Evolutionary conservation across 35 echinoderm and acorn worm species (phyloP), one percentile per base, ranked within the genome.

Genomic region (Lytechinus variegatus): DNA sequence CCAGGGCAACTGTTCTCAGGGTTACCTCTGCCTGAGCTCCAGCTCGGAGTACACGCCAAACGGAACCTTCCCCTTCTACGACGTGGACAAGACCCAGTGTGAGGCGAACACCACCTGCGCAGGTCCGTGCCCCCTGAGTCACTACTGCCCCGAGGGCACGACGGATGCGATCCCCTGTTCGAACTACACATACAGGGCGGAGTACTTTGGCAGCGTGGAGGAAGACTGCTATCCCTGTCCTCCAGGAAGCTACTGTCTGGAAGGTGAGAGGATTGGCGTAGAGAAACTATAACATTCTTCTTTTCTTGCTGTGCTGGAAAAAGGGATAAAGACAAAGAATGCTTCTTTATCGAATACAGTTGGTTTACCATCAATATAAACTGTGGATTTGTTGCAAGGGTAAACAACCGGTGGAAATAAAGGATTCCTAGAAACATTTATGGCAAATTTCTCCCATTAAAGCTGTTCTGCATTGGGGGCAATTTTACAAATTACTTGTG

Each of bases 121-220:
- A 52, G 98, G 98, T 52, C 98, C 95, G 8, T 99, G 98, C 71
- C 98, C 98, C 27, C 58, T 95, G 10, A 97, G 96, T 60, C 97
- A 97, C 92, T 99, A 99, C 92, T 99, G 98, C 72, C 98, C 98
- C 16, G 98, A 97, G 27, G 98, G 98, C 0, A 96, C 95, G 24
- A 88, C 91, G 6, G 98, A 99, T 87, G 97, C 98, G 5, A 95
- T 97, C 92, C 97, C 98, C 13, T 98, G 98, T 55, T 27, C 54
- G 19, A 99, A 98, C 91, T 93, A 97, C 54, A 99, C 98, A 4
- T 96, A 97, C 52, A 95, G 98, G 86, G 94, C 58, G 6, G 92
- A 95, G 5, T 92, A 93, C 87, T 97, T 97, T 95, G 98, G 96
- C 2, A 99, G 98, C 89, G 86, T 94, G 86, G 90, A 87, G 56